Evolutionary conservation across 2,888 invertebrate genomes (phyloP).

Genomic region (Ditylenchus weischeri): DNA sequence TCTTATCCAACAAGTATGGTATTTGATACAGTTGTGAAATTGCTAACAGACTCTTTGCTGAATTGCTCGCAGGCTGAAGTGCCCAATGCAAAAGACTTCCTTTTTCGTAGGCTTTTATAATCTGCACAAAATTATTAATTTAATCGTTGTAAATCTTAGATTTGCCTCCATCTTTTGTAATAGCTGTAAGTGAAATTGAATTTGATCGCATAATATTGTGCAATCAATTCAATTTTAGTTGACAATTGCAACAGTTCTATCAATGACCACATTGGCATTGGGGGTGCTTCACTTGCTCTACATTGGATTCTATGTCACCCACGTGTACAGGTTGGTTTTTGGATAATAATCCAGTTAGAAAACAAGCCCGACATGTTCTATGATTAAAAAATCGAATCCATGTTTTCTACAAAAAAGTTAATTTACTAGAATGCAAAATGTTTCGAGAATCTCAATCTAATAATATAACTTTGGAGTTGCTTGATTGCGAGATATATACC

Average conservation of each 20-base stretch:
- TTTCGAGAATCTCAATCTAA: too few species aligned
- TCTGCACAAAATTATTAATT: too few species aligned
- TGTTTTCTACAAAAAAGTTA: too few species aligned
- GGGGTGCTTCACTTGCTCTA: conserved; percentile 49
- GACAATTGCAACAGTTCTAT: conserved; percentile 38
- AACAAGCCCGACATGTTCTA: not conserved
- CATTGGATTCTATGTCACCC: conserved; percentile 47
- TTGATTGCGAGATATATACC: too few species aligned
- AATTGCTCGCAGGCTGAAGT: conserved; percentile 41
- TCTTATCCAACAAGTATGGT: conserved; percentile 17
- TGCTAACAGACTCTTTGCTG: conserved; percentile 47
- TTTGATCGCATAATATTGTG: too few species aligned
- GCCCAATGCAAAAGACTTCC: conserved; percentile 41
- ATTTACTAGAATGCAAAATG: too few species aligned
- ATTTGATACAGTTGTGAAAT: conserved; percentile 43
- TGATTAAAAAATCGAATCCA: too few species aligned
- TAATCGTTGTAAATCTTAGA: conserved; percentile 9
- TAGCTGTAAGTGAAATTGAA: conserved; percentile 36
- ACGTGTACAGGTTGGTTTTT: conserved; percentile 25
- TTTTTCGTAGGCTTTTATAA: conserved; percentile 34
- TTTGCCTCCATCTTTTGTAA: conserved; percentile 37
- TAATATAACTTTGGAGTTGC: too few species aligned
- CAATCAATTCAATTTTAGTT: not conserved
- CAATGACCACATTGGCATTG: conserved; percentile 42
- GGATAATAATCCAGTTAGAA: not conserved